These are phyloP conservation scores for Oithona nana DNA, from an alignment of 2,888 invertebrate species.

Conservation along the genomic window DNA sequence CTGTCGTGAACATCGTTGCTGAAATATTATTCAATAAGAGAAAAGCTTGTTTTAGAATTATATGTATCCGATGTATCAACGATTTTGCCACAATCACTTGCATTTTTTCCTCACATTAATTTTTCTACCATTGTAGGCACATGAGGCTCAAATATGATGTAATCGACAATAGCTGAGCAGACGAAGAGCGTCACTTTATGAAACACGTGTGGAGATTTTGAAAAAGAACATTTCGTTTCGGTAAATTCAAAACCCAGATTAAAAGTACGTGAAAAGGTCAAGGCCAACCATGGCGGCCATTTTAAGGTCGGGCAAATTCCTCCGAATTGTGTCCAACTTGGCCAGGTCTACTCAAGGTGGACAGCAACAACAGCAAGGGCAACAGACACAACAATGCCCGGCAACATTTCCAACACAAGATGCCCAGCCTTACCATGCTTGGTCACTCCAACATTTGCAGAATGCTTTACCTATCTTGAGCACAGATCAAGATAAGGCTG, in stretches of 20 bases:
- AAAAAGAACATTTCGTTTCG: background rate
- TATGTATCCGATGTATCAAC: no score
- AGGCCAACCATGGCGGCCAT: slow-evolving; percentile 39
- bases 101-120: no score
- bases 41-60: no score
- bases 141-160: no score
- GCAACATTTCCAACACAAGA: background rate
- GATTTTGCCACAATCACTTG: no score
- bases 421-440: background rate
- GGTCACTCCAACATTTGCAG: background rate
- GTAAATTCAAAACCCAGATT: no score
- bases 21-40: no score
- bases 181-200: no score
- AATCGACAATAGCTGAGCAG: background rate
- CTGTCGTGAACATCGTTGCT: no score
- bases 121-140: no score
- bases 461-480: background rate
- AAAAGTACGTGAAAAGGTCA: background rate
- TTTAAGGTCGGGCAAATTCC: slow-evolving; percentile 50
- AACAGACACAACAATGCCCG: no score
- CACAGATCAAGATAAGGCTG: background rate
- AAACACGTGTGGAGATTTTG: background rate
- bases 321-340: slow-evolving; percentile 50
- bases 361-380: no score
- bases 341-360: slow-evolving; percentile 31